Base-by-base conservation (phyloP, 2,888 invertebrate genomes). In the Hypena proboscidalis region DNA sequence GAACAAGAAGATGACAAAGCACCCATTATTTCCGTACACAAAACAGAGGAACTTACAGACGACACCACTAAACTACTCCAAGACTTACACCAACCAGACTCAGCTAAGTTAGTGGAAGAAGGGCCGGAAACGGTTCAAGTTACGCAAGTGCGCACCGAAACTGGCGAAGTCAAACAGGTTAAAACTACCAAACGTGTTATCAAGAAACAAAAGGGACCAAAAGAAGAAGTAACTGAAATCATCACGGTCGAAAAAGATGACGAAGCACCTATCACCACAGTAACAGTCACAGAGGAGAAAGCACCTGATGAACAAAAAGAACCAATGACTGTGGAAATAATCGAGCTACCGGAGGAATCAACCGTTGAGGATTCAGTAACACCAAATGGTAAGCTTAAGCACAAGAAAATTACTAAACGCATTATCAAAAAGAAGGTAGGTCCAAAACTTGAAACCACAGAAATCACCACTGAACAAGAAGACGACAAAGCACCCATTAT, bases 1-100 rank as follows among this genome's bases (percentile, higher is more conserved):
- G 55, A 75, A 31, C 81, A 85, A 55, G 77, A 78, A 50, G 77
- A 84, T 5, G 62, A 68, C 25, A 52, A 73, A 45, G 14, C 29
- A 56, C 51, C 65, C 0, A 49, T 58, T 19, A 52, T 58, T 14
- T 44, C 59, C 2, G 48, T 67, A 29, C 51, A 29, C 45, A 49
- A 46, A 72, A 15, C 70, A n/a, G 59, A 51, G 23, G 42, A 74
- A 51, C 79, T 83, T 53, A 77, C 77, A 51, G 75, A 83, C 6
- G 62, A 70, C 29, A 56, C 32, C 7, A 48, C 36, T 17, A 58
- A 43, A 42, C 56, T 42, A 67, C 67, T 53, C 2, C 73, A 54
- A 31, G 50, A 36, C 1, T 20, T 56, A 40, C 58, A 69, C 49
- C 26, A 71, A 19, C 72, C 75, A 19, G 43, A 67, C 48, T 70